Percentiles rank a stretch among this genome's conserved stretches.
phyloP scores from a whole-genome alignment of 2,113 vertebrate genomes.

The Phalacrocorax aristotelis region DNA sequence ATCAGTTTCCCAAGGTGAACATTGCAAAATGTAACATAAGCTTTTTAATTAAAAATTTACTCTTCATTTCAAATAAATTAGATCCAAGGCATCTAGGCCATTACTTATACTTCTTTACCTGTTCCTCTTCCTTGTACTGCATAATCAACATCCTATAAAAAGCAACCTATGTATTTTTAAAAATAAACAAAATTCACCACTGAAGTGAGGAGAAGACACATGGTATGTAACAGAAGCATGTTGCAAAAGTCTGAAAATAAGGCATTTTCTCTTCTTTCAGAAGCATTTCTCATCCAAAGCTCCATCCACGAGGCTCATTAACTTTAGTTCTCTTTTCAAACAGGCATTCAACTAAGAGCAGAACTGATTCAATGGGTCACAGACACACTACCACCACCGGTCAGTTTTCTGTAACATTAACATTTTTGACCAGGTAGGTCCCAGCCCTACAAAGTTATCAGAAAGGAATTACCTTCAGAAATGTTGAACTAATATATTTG shows the following conservation, averaged over 20 bases:
- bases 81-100: not conserved
- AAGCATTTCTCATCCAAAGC: not conserved
- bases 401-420: not conserved
- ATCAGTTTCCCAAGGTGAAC: not conserved
- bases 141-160: not conserved
- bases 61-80: not conserved
- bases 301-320: not conserved
- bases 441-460: not conserved
- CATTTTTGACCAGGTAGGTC: not conserved
- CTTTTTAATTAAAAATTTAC: not conserved
- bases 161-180: not conserved
- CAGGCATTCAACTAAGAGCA: not conserved
- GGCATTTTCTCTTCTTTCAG: not conserved
- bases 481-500: not conserved
- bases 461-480: not conserved
- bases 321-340: not conserved
- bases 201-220: not conserved
- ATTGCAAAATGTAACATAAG: not conserved
- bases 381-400: not conserved
- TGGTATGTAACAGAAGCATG: not conserved
- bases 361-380: not conserved
- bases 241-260: not conserved
- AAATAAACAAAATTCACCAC: not conserved
- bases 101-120: not conserved
- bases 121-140: not conserved